Conservation (phyloP, 2,113 vertebrate genomes). For the Hippocampus zosterae region DNA sequence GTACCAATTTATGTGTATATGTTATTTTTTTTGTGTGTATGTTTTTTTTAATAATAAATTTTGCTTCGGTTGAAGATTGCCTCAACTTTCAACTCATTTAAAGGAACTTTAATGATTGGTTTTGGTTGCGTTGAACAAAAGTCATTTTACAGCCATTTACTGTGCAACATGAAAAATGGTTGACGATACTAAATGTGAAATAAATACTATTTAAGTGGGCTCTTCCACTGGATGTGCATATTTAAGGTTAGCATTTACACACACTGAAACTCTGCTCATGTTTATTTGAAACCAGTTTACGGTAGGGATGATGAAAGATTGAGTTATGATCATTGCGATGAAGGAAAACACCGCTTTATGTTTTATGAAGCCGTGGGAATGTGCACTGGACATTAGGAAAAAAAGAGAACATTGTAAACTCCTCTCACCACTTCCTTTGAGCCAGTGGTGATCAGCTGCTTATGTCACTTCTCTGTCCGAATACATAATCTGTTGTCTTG, state of each 20-base stretch:
- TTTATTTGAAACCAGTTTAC: not conserved
- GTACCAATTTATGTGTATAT: not conserved
- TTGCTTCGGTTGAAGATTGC: not conserved
- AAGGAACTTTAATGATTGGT: too few relatives aligned
- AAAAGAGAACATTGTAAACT: constrained; percentile 8
- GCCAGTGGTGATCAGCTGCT: constrained; percentile 3
- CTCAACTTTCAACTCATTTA: not conserved
- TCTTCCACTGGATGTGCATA: too few relatives aligned
- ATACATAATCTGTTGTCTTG: constrained; percentile 23
- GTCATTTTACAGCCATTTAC: not conserved
- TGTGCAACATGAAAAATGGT: not conserved
- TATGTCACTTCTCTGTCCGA: not conserved
- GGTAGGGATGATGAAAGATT: not conserved
- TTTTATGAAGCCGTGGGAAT: constrained; percentile 24
- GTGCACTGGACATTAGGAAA: constrained; percentile 8
- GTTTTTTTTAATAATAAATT: not conserved
- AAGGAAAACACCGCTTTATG: not conserved
- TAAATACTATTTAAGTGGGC: too few relatives aligned
- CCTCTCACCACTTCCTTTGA: not conserved
- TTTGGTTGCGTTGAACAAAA: not conserved
- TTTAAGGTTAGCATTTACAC: too few relatives aligned
- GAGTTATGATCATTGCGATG: not conserved
- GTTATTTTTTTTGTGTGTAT: too few relatives aligned
- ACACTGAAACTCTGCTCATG: not conserved
- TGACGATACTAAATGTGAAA: too few relatives aligned